Evolutionary conservation across 2,888 invertebrate species (phyloP), one percentile per base, ranked within the genome.

Genomic region (Tetragonula carbonaria): DNA sequence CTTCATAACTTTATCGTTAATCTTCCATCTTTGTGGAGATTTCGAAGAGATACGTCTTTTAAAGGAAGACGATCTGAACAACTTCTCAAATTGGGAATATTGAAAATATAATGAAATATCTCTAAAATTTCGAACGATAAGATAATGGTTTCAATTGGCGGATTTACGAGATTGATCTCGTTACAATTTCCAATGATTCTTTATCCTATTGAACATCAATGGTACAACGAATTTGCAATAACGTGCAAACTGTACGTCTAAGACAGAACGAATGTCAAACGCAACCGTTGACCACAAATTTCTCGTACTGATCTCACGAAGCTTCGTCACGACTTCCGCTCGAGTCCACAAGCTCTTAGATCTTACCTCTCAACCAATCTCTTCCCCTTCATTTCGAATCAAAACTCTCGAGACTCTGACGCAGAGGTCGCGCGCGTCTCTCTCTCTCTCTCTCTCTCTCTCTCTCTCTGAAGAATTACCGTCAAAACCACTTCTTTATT

Each of bases 401-500:
- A 21, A 21, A 5, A n/a, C 57, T 59, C n/a, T 5, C n/a, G 5
- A 33, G 21, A 21, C 13, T 8, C 13, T 33, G 4, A 18, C 33
- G 8, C 21, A 65, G 16, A 0, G 33, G 18, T 21, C 13, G 28
- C 33, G 16, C 73, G 8, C 50, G 65, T 23, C 23, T 45, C 38
- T 38, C 38, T 38, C 8, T 38, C 38, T 38, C 38, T 38, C 38
- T 38, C 38, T 38, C 38, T 8, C 38, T 38, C 38, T 38, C 38
- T 8, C 8, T 38, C 38, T 38, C 45, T 8, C 1, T 45, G 11
- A 16, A n/a, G 28, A n/a, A 21, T 21, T 50, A 23, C n/a, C 11
- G 33, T 51, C 33, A 45, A 51, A 55, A 45, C 51, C 50, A 51
- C 55, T 55, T 74, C 45, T 73, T 68, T 68, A 74, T 74, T 67